Conservation (phyloP, 2,888 invertebrate genomes). For the Papilio elwesi region DNA sequence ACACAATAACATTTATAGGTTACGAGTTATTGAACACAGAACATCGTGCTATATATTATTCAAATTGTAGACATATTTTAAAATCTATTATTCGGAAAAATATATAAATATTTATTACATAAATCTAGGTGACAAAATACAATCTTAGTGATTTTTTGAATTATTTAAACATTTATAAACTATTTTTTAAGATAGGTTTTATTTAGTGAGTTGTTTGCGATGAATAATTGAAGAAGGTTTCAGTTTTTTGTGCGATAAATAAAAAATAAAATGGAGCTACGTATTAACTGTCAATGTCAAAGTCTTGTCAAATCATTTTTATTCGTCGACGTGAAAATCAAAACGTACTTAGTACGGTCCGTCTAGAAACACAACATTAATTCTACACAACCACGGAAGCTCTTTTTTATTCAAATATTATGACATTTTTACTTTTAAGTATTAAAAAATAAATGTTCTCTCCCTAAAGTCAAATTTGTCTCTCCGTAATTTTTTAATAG, state of each 20-base stretch:
- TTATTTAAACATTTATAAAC: constrained; percentile 66
- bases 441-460: constrained; percentile 19
- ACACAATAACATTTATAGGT: constrained; percentile 72
- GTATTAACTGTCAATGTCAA: constrained; percentile 71
- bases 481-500: constrained; percentile 38
- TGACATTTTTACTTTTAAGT: constrained; percentile 14
- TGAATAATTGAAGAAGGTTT: constrained; percentile 44
- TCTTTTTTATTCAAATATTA: constrained; percentile 56
- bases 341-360: constrained; percentile 51
- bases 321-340: constrained; percentile 56
- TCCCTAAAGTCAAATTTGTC: constrained; percentile 34
- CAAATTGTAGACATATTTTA: constrained; percentile 73
- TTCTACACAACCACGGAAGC: constrained; percentile 80
- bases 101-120: constrained; percentile 67
- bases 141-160: constrained; percentile 64
- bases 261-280: constrained; percentile 54
- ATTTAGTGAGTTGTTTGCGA: constrained; percentile 53
- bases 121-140: constrained; percentile 54
- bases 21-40: constrained; percentile 73
- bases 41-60: constrained; percentile 65
- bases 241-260: constrained; percentile 73
- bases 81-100: constrained; percentile 73
- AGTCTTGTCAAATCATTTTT: constrained; percentile 72
- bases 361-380: constrained; percentile 61
- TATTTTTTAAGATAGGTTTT: constrained; percentile 55